Evolutionary conservation across 2,888 invertebrate species (phyloP).

Genomic region (Protodeltote pygarga): DNA sequence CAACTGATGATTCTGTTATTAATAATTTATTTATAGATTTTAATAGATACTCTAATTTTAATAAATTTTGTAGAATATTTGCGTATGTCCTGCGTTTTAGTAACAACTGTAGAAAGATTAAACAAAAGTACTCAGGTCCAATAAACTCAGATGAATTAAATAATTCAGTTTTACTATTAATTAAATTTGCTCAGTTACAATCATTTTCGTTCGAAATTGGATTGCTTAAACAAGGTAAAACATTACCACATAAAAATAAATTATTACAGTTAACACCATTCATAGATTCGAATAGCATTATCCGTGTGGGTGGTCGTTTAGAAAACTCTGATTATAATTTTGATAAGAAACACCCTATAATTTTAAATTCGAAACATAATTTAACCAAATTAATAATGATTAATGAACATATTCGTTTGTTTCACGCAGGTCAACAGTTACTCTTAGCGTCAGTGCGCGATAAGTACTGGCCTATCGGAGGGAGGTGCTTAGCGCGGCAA

Average conservation of each 20-base stretch:
- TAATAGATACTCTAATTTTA: conserved; percentile 3
- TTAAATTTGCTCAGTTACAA: background rate
- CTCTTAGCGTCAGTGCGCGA: conserved; percentile 12
- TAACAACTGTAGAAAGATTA: background rate
- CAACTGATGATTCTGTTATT: too few species aligned
- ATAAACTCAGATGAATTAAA: background rate
- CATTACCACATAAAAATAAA: too few species aligned
- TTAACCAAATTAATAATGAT: too few species aligned
- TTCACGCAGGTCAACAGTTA: conserved; percentile 14
- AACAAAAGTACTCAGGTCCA: background rate
- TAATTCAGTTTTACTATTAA: background rate
- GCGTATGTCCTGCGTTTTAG: conserved; percentile 4
- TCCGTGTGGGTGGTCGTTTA: too few species aligned
- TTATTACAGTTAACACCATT: too few species aligned
- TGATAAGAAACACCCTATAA: too few species aligned
- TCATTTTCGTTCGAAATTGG: conserved; percentile 4
- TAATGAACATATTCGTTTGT: background rate
- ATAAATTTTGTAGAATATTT: background rate
- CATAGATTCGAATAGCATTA: too few species aligned
- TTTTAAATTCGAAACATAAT: too few species aligned
- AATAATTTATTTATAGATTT: background rate
- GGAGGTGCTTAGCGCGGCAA: conserved; percentile 23
- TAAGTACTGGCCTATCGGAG: conserved; percentile 28
- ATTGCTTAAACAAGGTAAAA: background rate
- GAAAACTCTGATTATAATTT: too few species aligned